Base-by-base conservation (phyloP, 2,113 vertebrate genomes). In the Passer montanus region DNA sequence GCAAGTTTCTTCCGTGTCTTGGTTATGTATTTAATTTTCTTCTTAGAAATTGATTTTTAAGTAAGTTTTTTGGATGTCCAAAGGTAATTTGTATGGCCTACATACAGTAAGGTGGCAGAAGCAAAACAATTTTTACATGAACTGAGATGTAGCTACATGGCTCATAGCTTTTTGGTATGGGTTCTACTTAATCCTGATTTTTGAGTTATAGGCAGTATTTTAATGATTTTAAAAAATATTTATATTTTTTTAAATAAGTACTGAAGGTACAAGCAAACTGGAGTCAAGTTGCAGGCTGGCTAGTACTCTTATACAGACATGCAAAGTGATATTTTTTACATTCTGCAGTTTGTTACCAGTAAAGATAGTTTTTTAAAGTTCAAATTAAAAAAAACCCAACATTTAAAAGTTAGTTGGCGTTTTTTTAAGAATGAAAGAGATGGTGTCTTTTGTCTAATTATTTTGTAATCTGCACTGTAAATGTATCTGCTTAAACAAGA, bases 361-460 rank as follows among this genome's bases (percentile, higher is more conserved):
- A 85, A 8, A 2, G 5, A 53, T 63, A 86, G 4, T 9, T 28
- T 33, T 58, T 62, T 41, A 7, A 78, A 64, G 6, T 76, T 91
- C 5, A 75, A 47, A 49, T 39, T 8, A 31, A 53, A 0, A 19
- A 39, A 72, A 37, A 52, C n/a, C n/a, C n/a, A 41, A 5, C 0
- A 31, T 2, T 60, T 43, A 30, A 78, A 81, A 58, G 10, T 49
- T 62, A 35, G 3, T 15, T 84, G 39, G 6, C 2, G 0, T 0
- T 49, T 63, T 58, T 83, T 59, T 49, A 50, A 50, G 50, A 82
- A 41, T 37, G 18, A 55, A 37, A 66, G 39, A 78, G 30, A 5
- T 22, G 5, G 3, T 89, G 20, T 22, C 17, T 74, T 81, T 67
- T 70, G 35, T 39, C 16, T 22, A n/a, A 58, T 39, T 73, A 23